Percentiles rank a stretch among this genome's conserved stretches.
Conservation (phyloP, 2,888 invertebrate genomes). For the Acanthococcus lagerstroemiae region DNA sequence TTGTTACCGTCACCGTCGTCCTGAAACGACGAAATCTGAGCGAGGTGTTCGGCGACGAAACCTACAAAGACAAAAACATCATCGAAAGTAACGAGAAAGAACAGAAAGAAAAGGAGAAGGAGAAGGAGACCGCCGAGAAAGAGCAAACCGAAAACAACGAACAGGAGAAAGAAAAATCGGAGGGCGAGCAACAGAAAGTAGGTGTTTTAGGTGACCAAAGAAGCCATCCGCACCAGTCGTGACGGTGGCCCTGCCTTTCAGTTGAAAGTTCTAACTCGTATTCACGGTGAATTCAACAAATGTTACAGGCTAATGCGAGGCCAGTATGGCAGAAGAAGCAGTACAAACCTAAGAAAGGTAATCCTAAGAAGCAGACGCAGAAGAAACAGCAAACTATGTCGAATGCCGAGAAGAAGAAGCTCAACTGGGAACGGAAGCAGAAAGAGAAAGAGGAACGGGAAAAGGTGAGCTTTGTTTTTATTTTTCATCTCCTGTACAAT, state of each 20-base stretch:
- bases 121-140: slow-evolving; percentile 49
- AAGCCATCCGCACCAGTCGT: too few species aligned
- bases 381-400: slow-evolving; percentile 39
- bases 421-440: slow-evolving; percentile 35
- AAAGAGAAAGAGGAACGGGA: slow-evolving; percentile 35
- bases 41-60: slow-evolving; percentile 68
- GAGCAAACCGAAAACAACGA: slow-evolving; percentile 31
- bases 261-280: too few species aligned
- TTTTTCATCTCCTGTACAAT: neutral
- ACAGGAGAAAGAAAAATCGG: slow-evolving; percentile 43
- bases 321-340: slow-evolving; percentile 72
- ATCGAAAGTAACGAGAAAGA: slow-evolving; percentile 32
- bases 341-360: slow-evolving; percentile 54
- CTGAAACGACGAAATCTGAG: slow-evolving; percentile 74
- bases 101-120: slow-evolving; percentile 43
- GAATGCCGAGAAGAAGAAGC: slow-evolving; percentile 37
- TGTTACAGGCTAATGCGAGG: slow-evolving; percentile 50
- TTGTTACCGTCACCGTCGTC: slow-evolving; percentile 92
- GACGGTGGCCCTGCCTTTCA: too few species aligned
- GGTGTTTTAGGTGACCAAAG: too few species aligned
- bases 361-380: slow-evolving; percentile 47
- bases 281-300: too few species aligned
- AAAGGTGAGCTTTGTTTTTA: slow-evolving; percentile 31
- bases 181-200: neutral
- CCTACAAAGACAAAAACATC: slow-evolving; percentile 52